Evolutionary conservation across 2,113 vertebrate species (phyloP).

Genomic region (Deroptyus accipitrinus): DNA sequence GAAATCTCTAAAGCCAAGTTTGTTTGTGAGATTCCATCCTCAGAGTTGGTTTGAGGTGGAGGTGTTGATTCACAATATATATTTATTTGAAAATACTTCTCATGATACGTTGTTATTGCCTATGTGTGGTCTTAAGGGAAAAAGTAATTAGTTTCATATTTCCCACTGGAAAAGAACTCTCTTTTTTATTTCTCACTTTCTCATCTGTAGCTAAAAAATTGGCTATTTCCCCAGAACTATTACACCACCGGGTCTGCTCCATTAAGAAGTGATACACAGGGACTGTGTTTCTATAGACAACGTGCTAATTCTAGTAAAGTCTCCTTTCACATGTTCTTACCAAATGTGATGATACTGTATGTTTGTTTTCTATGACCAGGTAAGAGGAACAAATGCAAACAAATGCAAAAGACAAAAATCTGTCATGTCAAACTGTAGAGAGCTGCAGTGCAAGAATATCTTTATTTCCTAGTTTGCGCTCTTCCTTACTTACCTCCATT

Average conservation of each 20-base stretch:
- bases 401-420: not conserved
- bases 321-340: not conserved
- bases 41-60: not conserved
- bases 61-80: not conserved
- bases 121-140: not conserved
- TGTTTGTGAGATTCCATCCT: not conserved
- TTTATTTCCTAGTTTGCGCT: not conserved
- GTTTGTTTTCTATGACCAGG: not conserved
- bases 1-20: not conserved
- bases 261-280: not conserved
- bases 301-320: not conserved
- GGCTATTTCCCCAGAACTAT: not conserved
- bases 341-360: not conserved
- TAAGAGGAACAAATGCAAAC: not conserved
- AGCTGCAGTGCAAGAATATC: not conserved
- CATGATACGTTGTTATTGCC: not conserved
- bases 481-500: not conserved
- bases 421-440: accelerated
- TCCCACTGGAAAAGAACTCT: not conserved
- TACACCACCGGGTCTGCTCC: not conserved
- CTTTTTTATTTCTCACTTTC: not conserved
- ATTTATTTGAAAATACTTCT: not conserved
- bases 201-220: not conserved
- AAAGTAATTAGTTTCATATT: slow-evolving; percentile 20
- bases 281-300: not conserved